phyloP scores from a whole-genome alignment of 2,113 vertebrate genomes.

The Narcine bancroftii region DNA sequence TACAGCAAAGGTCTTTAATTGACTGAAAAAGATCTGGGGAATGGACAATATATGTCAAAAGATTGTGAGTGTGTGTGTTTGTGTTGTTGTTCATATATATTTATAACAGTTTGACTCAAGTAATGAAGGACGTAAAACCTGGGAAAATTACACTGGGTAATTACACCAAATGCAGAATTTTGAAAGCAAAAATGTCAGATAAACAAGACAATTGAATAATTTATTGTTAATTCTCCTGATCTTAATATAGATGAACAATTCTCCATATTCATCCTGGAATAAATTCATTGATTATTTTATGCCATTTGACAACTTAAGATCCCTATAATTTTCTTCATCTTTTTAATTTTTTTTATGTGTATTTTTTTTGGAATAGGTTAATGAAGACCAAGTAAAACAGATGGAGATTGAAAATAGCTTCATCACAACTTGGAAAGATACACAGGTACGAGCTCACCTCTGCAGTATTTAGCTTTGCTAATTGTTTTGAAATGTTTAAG shows the following conservation, averaged over 20 bases:
- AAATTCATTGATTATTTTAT: neutral
- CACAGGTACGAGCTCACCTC: conserved; percentile 63
- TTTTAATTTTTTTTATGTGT: conserved; percentile 39
- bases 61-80: neutral
- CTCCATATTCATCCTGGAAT: neutral
- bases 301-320: conserved; percentile 39
- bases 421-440: conserved; percentile 90
- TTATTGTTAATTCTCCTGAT: neutral
- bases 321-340: neutral
- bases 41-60: neutral
- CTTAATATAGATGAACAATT: neutral
- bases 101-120: neutral
- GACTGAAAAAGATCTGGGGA: neutral
- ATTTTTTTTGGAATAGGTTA: conserved; percentile 68
- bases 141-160: neutral
- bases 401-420: conserved; percentile 94
- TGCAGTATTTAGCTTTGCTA: neutral
- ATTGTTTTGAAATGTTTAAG: neutral
- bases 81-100: neutral
- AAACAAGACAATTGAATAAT: neutral
- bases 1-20: neutral
- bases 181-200: neutral
- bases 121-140: too few relatives aligned
- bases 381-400: conserved; percentile 85
- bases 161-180: neutral